Evolutionary conservation across 2,888 invertebrate species (phyloP), one percentile per base, ranked within the genome.

Genomic region (Trachelus tabidus): DNA sequence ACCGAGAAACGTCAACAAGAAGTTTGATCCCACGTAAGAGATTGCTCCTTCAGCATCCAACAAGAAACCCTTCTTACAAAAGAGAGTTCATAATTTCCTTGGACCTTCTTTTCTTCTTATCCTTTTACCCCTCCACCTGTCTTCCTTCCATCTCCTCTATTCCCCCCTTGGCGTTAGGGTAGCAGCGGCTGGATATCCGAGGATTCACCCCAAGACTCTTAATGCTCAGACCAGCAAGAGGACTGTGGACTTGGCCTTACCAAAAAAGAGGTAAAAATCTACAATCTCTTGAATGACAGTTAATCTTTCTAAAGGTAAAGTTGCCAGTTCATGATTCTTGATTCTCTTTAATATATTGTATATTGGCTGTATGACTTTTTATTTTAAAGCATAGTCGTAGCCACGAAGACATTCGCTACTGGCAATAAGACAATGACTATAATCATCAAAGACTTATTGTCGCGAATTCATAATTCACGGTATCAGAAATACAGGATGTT

Each of bases 401-500:
- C 74, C 2, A 74, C 74, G 34, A 74, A 74, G 74, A 34, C 12
- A 30, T 74, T 74, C 33, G 74, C 35, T 34, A 37, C 34, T 31
- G 74, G 74, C n/a, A 74, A 74, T 34, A 35, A n/a, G 35, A 11
- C 74, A 37, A 74, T 74, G 34, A 74, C 74, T 12, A 12, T 35
- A 34, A 35, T 76, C 74, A 40, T 87, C 56, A 80, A 75, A 37
- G 78, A 82, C 69, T 77, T 82, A 68, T 81, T 89, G 77, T 75
- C 75, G 76, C 83, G 81, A 69, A 78, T 86, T 37, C 84, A 80
- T 37, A 84, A 85, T 75, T 88, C 89, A 33, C 83, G 87, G 35
- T 90, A 90, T 79, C 87, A 86, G 34, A 86, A 84, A 76, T 89
- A 89, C 81, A 86, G 89, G 73, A 78, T 87, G 77, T 85, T 89